Conservation (phyloP, 2,888 invertebrate species). For the Heliconius sara region DNA sequence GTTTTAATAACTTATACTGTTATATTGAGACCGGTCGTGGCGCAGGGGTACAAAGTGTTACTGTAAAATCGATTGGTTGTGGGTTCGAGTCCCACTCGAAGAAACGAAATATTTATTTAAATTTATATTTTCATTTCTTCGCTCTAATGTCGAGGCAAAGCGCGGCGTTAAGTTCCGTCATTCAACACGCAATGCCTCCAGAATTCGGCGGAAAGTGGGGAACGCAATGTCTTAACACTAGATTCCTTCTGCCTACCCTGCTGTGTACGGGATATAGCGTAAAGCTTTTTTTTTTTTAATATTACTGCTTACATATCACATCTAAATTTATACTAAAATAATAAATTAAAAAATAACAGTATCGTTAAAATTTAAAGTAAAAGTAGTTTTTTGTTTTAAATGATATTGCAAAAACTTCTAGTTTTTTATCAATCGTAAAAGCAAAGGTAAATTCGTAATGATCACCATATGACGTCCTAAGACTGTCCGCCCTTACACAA, state of each 20-base stretch:
- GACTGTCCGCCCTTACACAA: conserved; percentile 63
- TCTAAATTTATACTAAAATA: background rate
- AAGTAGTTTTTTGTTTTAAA: conserved; percentile 38
- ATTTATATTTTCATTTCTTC: too few species aligned
- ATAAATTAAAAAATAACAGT: background rate
- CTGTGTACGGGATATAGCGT: too few species aligned
- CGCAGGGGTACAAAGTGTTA: too few species aligned
- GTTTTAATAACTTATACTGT: background rate
- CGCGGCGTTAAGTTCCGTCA: too few species aligned
- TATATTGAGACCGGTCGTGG: too few species aligned
- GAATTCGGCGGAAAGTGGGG: background rate
- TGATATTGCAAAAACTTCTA: conserved; percentile 47
- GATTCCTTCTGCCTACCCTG: too few species aligned
- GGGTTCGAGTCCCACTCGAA: too few species aligned
- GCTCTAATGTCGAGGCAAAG: too few species aligned
- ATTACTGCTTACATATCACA: background rate
- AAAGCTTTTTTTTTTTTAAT: too few species aligned
- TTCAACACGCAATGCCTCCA: too few species aligned
- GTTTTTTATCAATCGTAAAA: conserved; percentile 68
- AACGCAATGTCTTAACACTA: background rate
- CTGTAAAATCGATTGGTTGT: too few species aligned
- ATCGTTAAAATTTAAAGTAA: background rate
- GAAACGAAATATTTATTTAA: too few species aligned
- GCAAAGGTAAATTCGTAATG: conserved; percentile 75
- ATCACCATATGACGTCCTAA: conserved; percentile 77